Conservation (phyloP, 2,113 vertebrate species). For the Sterna hirundo region DNA sequence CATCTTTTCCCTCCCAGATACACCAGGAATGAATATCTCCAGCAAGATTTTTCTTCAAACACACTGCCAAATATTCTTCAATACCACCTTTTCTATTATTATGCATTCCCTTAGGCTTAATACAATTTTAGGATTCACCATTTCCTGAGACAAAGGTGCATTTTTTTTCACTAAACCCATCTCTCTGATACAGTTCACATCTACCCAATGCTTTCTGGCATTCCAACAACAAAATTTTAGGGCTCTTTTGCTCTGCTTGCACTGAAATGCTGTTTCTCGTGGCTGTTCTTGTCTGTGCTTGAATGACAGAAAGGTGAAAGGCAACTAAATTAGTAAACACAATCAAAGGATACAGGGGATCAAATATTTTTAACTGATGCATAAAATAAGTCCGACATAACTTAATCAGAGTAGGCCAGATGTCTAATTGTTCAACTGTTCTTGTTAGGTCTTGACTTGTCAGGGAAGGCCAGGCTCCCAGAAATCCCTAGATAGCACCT, state of each 20-base stretch:
- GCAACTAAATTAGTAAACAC: neutral
- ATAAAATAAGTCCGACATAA: neutral
- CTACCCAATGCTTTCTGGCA: neutral
- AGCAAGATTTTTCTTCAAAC: neutral
- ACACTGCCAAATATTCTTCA: neutral
- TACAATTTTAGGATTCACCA: neutral
- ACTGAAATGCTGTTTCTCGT: slow-evolving; percentile 12
- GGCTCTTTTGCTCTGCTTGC: neutral
- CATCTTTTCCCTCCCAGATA: neutral
- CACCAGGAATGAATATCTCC: neutral
- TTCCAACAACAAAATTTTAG: neutral
- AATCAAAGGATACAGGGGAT: neutral
- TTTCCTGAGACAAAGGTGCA: neutral
- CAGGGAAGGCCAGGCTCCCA: neutral
- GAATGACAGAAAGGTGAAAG: neutral
- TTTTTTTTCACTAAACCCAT: slow-evolving; percentile 24
- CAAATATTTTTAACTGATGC: neutral
- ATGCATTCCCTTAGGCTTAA: neutral
- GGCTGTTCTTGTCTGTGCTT: neutral
- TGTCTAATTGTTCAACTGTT: neutral
- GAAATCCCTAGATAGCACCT: neutral
- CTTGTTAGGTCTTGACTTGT: neutral
- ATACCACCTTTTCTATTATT: neutral
- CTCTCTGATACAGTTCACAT: neutral
- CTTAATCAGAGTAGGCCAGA: neutral